Conservation (phyloP, 2,797 vertebrate species). For the Brachymystax lenok region DNA sequence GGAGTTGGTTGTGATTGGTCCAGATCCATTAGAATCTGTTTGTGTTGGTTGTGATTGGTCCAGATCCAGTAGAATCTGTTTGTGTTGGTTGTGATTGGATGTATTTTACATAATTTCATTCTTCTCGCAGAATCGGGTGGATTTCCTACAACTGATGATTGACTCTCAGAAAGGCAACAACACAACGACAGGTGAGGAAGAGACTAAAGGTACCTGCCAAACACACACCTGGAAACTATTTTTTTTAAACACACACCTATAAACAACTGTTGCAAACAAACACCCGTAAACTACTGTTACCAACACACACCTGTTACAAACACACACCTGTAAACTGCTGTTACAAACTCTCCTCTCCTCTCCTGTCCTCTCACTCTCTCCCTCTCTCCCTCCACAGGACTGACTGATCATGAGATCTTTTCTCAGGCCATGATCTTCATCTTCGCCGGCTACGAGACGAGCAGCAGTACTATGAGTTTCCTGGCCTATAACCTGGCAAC, state of each 20-base stretch:
- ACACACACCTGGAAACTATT: not conserved
- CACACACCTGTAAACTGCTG: too few relatives aligned
- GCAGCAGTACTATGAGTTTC: constrained; percentile 73
- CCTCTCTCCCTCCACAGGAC: constrained; percentile 61
- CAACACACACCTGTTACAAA: too few relatives aligned
- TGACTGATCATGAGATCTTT: constrained; percentile 83
- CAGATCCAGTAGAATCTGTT: not conserved
- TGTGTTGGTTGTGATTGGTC: not conserved
- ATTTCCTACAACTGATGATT: constrained; percentile 79
- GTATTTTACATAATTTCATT: too few relatives aligned
- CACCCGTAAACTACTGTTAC: too few relatives aligned
- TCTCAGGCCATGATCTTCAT: constrained; percentile 82
- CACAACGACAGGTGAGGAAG: constrained; percentile 24
- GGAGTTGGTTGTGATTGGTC: too few relatives aligned
- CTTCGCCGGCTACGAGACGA: constrained; percentile 82
- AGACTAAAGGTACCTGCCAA: constrained; percentile 41
- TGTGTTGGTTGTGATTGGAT: not conserved
- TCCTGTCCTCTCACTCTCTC: not conserved
- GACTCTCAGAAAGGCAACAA: constrained; percentile 70
- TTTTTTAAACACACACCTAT: too few relatives aligned
- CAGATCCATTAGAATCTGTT: not conserved
- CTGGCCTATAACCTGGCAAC: constrained; percentile 76
- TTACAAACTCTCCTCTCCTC: too few relatives aligned
- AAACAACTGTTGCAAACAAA: too few relatives aligned
- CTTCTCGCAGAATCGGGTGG: too few relatives aligned